Percentiles rank a stretch among this genome's conserved stretches.
These are phyloP conservation scores for Drosophila paramelanica DNA, from an alignment of 2,888 invertebrate genomes.

Conservation along the genomic window DNA sequence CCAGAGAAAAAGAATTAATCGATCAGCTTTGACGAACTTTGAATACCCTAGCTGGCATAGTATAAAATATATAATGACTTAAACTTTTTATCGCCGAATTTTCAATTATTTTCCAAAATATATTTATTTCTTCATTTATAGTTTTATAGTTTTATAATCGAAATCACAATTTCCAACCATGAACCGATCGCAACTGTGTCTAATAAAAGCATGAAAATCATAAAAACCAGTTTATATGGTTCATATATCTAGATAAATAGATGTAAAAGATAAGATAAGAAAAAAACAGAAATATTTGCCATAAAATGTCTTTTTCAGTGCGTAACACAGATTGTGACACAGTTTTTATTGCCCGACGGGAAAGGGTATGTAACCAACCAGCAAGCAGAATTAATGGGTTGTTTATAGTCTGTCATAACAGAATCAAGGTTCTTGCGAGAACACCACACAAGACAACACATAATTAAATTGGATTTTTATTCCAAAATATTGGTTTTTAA, in stretches of 20 bases:
- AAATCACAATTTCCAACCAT: no score
- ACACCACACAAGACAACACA: conserved; percentile 29
- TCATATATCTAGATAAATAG: not conserved
- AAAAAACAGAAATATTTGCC: not conserved
- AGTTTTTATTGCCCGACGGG: not conserved
- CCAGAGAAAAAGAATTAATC: conserved; percentile 1
- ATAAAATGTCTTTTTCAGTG: not conserved
- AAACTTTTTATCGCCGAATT: no score
- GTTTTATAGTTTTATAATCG: no score
- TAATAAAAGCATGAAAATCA: no score
- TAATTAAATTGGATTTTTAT: conserved; percentile 42
- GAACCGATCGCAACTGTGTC: no score
- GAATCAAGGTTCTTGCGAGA: conserved; percentile 36
- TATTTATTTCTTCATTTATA: no score
- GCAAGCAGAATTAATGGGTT: conserved; percentile 7
- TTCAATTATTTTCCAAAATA: no score
- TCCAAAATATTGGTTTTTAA: conserved; percentile 10
- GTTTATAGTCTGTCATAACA: conserved; percentile 21
- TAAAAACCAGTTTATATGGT: not conserved
- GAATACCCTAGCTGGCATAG: conserved; percentile 10
- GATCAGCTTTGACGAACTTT: not conserved
- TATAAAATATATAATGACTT: no score
- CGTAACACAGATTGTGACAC: not conserved
- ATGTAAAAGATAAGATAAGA: not conserved
- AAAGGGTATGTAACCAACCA: not conserved